These are phyloP conservation scores for Melanchra persicariae DNA, from an alignment of 2,888 invertebrate species.

Conservation along the genomic window DNA sequence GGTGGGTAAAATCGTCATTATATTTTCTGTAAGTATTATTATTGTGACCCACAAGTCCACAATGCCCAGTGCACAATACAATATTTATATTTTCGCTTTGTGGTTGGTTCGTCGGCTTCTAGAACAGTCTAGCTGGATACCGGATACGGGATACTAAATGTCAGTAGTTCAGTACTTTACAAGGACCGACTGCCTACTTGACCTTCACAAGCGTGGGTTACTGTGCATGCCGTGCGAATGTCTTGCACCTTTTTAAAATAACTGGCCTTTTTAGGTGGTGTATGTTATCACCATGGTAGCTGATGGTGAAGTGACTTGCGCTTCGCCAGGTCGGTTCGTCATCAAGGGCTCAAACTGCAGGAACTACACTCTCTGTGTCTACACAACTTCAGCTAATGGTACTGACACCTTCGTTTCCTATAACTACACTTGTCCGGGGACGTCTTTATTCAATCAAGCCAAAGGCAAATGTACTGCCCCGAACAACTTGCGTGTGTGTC, in stretches of 20 bases:
- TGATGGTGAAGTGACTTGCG: not conserved
- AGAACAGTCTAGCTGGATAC: not conserved
- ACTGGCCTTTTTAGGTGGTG: slow-evolving; percentile 12
- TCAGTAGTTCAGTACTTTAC: not conserved
- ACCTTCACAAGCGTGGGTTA: too few relatives aligned
- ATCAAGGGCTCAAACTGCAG: not conserved
- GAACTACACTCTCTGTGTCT: slow-evolving; percentile 24
- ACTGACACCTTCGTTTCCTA: slow-evolving; percentile 3
- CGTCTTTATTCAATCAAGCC: slow-evolving; percentile 16
- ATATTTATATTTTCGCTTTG: too few relatives aligned
- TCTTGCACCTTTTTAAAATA: not conserved
- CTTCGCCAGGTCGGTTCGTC: not conserved
- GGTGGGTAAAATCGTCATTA: not conserved
- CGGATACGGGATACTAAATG: too few relatives aligned
- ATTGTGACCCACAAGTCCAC: too few relatives aligned
- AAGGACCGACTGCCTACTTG: not conserved
- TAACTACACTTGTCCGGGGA: slow-evolving; percentile 14
- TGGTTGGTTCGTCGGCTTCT: too few relatives aligned
- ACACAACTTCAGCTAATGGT: not conserved
- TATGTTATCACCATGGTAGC: not conserved
- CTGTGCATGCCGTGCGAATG: too few relatives aligned
- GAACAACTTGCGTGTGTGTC: not conserved
- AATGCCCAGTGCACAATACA: not conserved
- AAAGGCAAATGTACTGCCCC: slow-evolving; percentile 22
- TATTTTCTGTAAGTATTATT: slow-evolving; percentile 13